Evolutionary conservation across 2,888 invertebrate species (phyloP).

Genomic region (Melieria picta): DNA sequence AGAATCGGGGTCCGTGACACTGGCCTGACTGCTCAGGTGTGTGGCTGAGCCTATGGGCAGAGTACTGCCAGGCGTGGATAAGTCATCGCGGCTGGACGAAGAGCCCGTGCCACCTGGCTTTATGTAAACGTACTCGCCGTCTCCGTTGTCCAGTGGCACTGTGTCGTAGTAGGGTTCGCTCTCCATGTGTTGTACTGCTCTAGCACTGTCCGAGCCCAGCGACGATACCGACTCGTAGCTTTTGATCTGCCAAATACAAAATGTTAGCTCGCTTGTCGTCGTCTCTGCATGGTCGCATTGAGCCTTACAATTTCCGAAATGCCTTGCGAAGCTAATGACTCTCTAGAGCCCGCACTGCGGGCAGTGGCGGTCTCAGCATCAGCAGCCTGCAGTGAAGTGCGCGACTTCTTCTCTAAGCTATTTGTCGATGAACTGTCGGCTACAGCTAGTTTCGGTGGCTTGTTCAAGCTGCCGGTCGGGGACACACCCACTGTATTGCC

Average conservation of each 20-base stretch:
- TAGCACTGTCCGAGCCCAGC: conserved; percentile 70
- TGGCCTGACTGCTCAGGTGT: conserved; percentile 65
- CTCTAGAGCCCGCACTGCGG: conserved; percentile 65
- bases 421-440: conserved; percentile 60
- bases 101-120: conserved; percentile 74
- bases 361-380: conserved; percentile 51
- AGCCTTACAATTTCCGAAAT: conserved; percentile 62
- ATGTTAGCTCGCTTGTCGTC: too few species aligned
- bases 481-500: conserved; percentile 55
- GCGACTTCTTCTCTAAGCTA: conserved; percentile 61
- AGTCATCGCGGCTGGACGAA: conserved; percentile 75
- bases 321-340: conserved; percentile 66
- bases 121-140: conserved; percentile 81
- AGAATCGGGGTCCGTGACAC: conserved; percentile 76
- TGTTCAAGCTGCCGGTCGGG: conserved; percentile 63
- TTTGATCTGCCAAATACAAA: conserved; percentile 68
- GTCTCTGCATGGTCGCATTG: not conserved
- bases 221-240: conserved; percentile 75
- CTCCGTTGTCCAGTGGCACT: conserved; percentile 74
- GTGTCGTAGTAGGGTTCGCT: conserved; percentile 79
- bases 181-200: conserved; percentile 67
- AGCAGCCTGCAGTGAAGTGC: conserved; percentile 53
- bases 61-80: conserved; percentile 71
- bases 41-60: conserved; percentile 66
- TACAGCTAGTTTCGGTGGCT: conserved; percentile 52